A percentile compares a stretch with the other conserved stretches of the same genome.
Evolutionary conservation across 2,797 vertebrate genomes (phyloP).

Genomic region (Pseudocheirus occidentalis): DNA sequence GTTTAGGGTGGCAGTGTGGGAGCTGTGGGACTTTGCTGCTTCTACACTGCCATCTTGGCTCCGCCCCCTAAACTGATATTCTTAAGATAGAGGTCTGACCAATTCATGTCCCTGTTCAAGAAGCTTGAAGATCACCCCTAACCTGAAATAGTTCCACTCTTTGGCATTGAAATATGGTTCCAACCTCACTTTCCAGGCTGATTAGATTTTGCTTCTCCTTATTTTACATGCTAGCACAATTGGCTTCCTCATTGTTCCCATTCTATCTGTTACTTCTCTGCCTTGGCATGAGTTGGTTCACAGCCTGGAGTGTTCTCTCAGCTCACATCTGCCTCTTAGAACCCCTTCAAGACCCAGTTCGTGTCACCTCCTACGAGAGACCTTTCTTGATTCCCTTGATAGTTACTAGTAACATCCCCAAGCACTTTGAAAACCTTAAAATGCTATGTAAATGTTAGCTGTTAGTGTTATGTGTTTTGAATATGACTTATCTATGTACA

Average conservation of each 20-base stretch:
- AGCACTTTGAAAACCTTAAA: background rate
- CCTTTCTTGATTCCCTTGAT: no score
- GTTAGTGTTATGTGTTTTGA: no score
- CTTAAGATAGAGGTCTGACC: background rate
- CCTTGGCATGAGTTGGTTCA: no score
- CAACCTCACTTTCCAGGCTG: background rate
- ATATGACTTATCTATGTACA: background rate
- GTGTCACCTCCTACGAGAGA: no score
- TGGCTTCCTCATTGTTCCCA: background rate
- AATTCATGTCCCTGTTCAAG: background rate
- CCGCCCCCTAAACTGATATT: background rate
- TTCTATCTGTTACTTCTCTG: no score
- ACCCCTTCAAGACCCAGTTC: no score
- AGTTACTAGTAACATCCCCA: no score
- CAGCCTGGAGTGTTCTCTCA: no score
- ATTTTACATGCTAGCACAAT: background rate
- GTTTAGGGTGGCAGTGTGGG: no score
- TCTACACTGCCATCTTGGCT: no score
- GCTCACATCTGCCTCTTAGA: no score
- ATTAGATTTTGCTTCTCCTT: background rate
- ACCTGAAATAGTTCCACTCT: background rate
- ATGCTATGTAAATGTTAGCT: background rate
- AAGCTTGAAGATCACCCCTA: background rate
- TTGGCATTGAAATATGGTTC: background rate
- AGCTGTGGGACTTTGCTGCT: no score